Conservation (phyloP, 2,113 vertebrate species). For the Bothrops jararaca region DNA sequence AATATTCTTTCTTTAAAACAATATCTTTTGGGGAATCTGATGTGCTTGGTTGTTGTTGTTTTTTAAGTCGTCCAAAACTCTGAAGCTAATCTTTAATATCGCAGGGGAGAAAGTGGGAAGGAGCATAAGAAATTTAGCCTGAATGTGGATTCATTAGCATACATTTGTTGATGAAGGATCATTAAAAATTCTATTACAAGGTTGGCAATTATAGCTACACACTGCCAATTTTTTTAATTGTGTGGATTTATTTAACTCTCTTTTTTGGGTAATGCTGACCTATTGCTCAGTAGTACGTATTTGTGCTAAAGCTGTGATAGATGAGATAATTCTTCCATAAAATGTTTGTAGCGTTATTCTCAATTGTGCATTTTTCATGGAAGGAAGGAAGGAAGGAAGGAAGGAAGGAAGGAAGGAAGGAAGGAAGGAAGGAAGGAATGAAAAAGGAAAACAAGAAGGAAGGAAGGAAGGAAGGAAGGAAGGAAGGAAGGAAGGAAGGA, state of each 20-base stretch:
- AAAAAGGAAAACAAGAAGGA: too few species aligned
- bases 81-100: conserved; percentile 31
- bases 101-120: background rate
- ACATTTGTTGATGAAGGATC: conserved; percentile 16
- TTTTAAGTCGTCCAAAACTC: conserved; percentile 12
- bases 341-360: background rate
- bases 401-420: too few species aligned
- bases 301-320: background rate
- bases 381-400: background rate
- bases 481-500: rapidly evolving
- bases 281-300: background rate
- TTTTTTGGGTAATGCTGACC: background rate
- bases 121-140: background rate
- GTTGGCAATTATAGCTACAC: background rate
- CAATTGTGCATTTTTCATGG: background rate
- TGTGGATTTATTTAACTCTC: background rate
- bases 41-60: background rate
- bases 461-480: too few species aligned
- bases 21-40: conserved; percentile 19
- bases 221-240: conserved; percentile 1
- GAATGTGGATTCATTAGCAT: conserved; percentile 21
- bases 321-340: background rate
- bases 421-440: too few species aligned
- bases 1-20: conserved; percentile 31
- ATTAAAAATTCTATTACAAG: conserved; percentile 1